Base-by-base conservation (phyloP, 2,113 vertebrate species). In the Brienomyrus brachyistius region DNA sequence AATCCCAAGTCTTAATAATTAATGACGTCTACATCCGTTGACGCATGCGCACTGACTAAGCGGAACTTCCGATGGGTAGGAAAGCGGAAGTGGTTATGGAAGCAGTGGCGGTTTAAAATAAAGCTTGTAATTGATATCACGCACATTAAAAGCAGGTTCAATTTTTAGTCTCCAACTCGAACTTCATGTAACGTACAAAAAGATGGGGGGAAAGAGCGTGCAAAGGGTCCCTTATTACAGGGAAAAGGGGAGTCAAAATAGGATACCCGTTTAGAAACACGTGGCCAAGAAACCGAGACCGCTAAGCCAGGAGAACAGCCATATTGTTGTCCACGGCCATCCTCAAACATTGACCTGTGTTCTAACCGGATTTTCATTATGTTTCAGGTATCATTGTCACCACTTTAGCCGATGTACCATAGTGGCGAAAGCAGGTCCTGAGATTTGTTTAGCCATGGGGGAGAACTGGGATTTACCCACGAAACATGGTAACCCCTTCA, bases 371-470 rank as follows among this genome's bases (percentile, higher is more conserved):
- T 50, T 11, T 4, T 11, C 3, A 9, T 9, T 8, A 62, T 95
- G 95, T 95, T 7, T 52, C 95, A 94, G 94, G 93, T 90, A 92
- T 95, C 95, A 95, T 95, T 95, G 95, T 91, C 95, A 95, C 94
- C 89, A 1, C 54, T 70, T 89, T 90, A 84, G 92, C 2, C 94
- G 87, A 94, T 83, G 1, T 21, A 1, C 19, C 92, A 92, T 92
- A 77, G 92, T 45, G 91, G 91, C 94, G 95, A 93, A 96, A 96
- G 95, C 95, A 95, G 94, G 84, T 92, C 94, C 94, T 91, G 95
- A 89, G 0, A 9, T 17, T 92, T 31, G 1, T 95, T 0, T 95
- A 85, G 92, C 95, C 94, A 94, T 91, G 10, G 88, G 87, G 9
- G 15, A 27, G 13, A 52, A 47, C 50, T 54, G 50, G 91, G 90